Conservation (phyloP, 2,797 vertebrate species). For the Chrysocyon brachyurus region DNA sequence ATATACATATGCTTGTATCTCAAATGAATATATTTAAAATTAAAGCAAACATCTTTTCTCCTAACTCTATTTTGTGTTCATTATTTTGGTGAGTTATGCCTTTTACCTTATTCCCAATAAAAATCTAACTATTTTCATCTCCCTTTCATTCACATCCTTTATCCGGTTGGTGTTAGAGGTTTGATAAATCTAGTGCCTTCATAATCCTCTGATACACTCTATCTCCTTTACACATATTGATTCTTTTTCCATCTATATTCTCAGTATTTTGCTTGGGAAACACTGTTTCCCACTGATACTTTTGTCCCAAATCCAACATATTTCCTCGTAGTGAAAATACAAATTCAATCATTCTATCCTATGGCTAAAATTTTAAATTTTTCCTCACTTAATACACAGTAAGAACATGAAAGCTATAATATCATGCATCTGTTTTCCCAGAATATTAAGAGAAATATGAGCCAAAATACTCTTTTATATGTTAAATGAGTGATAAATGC, state of each 20-base stretch:
- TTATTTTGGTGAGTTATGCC: not conserved
- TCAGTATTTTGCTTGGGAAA: not conserved
- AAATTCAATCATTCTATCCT: not conserved
- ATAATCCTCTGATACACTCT: not conserved
- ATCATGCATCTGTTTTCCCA: not conserved
- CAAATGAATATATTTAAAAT: not conserved
- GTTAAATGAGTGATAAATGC: not conserved
- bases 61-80: not conserved
- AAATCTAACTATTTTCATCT: not conserved
- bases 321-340: not conserved
- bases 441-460: not conserved
- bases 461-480: not conserved
- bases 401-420: not conserved
- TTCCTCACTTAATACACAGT: not conserved
- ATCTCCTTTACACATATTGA: not conserved
- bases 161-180: not conserved
- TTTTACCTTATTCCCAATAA: not conserved
- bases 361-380: not conserved
- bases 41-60: not conserved
- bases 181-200: not conserved
- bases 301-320: not conserved
- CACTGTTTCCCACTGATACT: not conserved
- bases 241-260: not conserved
- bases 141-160: not conserved
- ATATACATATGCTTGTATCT: not conserved